Base-by-base conservation (phyloP, 2,888 invertebrate species). In the Cloeon dipterum region DNA sequence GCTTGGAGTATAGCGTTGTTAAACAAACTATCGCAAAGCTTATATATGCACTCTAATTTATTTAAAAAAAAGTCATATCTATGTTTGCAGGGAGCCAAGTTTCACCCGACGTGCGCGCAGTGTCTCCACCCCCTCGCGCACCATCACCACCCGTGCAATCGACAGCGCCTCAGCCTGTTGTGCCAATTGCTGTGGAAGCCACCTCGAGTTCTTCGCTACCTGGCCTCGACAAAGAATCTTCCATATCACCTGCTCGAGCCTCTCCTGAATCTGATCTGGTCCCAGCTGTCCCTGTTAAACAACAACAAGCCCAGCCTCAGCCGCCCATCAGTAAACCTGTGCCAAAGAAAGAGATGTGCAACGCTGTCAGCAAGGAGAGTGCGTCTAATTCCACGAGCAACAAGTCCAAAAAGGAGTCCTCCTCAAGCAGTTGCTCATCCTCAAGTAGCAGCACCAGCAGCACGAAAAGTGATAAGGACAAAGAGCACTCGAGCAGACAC, bases 271-370 rank as follows among this genome's bases (percentile, higher is more conserved):
- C n/a, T n/a, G n/a, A n/a, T n/a, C n/a, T n/a, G n/a, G n/a, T n/a
- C n/a, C n/a, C n/a, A n/a, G n/a, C n/a, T n/a, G n/a, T n/a, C n/a
- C n/a, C n/a, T n/a, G n/a, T n/a, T n/a, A n/a, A n/a, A n/a, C n/a
- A n/a, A n/a, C n/a, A 46, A 39, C 39, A 43, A 37, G 43, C 43
- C n/a, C n/a, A n/a, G n/a, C n/a, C n/a, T n/a, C n/a, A n/a, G n/a
- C n/a, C n/a, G n/a, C n/a, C n/a, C n/a, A 44, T 39, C 42, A 35
- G 36, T 42, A 40, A 39, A 38, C 40, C 21, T 40, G 44, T 35
- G 42, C 44, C 3, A 43, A 45, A 41, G 40, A 34, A 38, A 38
- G 36, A 36, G 34, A 40, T 37, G 19, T 42, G 20, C 41, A 46
- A 35, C 42, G 42, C 7, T 40, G 42, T 36, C 33, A 39, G 34